A percentile compares a stretch with the other conserved stretches of the same genome.
phyloP scores from a whole-genome alignment of 2,888 invertebrate genomes.

The Amorpha juglandis region DNA sequence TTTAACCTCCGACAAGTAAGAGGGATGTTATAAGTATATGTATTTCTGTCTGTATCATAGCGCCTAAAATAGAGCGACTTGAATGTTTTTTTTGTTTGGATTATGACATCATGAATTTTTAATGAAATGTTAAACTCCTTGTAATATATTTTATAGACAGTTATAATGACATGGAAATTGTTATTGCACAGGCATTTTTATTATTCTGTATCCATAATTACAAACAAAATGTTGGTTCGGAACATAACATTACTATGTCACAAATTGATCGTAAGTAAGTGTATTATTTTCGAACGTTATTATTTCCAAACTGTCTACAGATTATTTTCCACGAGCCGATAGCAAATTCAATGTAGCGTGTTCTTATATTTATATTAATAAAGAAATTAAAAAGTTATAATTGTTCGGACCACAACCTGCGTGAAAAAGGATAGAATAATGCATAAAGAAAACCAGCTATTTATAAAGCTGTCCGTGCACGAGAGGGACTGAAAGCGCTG shows the following conservation, averaged over 20 bases:
- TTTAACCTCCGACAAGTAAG: too few relatives aligned
- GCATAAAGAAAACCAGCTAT: constrained; percentile 59
- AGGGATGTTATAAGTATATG: too few relatives aligned
- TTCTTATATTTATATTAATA: background rate
- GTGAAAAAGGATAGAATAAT: constrained; percentile 48
- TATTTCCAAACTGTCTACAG: background rate
- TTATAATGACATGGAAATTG: too few relatives aligned
- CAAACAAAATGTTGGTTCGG: too few relatives aligned
- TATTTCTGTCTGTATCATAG: too few relatives aligned
- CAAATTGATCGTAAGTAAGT: background rate
- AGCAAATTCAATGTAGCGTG: background rate
- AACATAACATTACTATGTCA: background rate
- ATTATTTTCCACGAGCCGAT: background rate
- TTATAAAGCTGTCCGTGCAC: constrained; percentile 64
- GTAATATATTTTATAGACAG: too few relatives aligned
- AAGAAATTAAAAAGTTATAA: constrained; percentile 7
- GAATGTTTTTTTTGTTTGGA: too few relatives aligned
- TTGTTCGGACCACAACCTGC: constrained; percentile 29
- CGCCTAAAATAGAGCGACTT: too few relatives aligned
- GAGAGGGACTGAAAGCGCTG: constrained; percentile 60
- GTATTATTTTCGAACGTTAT: background rate
- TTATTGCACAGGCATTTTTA: too few relatives aligned
- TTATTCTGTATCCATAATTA: background rate
- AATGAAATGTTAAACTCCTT: too few relatives aligned
- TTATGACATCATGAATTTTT: too few relatives aligned